Evolutionary conservation across 2,113 vertebrate species (phyloP).

Genomic region (Dipodomys spectabilis): DNA sequence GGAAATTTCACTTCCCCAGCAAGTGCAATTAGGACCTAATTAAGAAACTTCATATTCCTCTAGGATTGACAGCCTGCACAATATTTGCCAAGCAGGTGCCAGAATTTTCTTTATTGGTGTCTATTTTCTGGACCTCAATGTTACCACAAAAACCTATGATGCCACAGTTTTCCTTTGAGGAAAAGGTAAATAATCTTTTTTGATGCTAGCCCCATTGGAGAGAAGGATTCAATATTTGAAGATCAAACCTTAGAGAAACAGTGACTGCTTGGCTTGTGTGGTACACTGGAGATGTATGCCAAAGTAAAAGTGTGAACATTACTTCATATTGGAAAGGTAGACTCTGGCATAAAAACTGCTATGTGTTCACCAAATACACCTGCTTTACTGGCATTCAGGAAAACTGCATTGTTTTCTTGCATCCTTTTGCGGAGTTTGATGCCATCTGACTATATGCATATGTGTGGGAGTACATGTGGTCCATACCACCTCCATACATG

Average conservation of each 20-base stretch:
- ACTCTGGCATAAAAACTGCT: neutral
- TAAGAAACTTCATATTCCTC: neutral
- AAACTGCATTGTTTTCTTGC: no score
- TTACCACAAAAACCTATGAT: neutral
- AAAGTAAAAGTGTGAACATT: neutral
- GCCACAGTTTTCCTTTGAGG: neutral
- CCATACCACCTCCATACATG: neutral
- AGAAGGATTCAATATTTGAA: neutral
- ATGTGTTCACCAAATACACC: neutral
- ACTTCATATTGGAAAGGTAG: neutral
- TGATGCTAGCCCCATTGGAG: neutral
- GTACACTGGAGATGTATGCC: neutral
- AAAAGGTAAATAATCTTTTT: neutral
- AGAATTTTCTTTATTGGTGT: neutral
- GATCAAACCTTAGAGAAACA: neutral
- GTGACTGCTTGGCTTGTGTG: neutral
- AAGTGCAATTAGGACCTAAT: neutral
- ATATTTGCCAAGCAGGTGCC: neutral
- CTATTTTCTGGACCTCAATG: neutral
- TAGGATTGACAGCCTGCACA: neutral
- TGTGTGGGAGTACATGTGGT: neutral
- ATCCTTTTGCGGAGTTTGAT: no score
- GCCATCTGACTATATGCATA: neutral
- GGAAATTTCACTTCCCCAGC: neutral
- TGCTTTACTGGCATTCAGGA: neutral